A percentile compares a stretch with the other conserved stretches of the same genome.
Conservation (phyloP, 2,113 vertebrate genomes). For the Eidolon helvum region DNA sequence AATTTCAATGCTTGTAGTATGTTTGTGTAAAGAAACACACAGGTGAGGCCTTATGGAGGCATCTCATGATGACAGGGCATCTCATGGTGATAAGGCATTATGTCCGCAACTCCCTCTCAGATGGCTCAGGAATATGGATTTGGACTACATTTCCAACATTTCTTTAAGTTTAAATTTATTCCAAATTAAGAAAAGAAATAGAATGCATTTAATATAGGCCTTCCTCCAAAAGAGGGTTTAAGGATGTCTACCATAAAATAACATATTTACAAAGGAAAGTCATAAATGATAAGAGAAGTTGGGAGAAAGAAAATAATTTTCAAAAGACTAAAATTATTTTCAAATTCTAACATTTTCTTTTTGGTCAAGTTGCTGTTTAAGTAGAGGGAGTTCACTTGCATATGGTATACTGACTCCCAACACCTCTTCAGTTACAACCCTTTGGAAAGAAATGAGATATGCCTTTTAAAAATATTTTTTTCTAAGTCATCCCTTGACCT, state of each 20-base stretch:
- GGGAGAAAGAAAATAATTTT: not conserved
- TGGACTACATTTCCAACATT: not conserved
- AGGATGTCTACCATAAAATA: not conserved
- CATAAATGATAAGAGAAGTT: not conserved
- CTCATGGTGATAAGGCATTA: not conserved
- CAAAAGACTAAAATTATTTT: not conserved
- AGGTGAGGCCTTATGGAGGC: not conserved
- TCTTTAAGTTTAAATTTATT: not conserved
- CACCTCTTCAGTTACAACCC: not conserved
- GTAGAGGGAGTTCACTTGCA: not conserved
- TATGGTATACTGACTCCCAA: not conserved
- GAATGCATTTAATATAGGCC: not conserved
- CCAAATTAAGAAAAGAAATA: not conserved
- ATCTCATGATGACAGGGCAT: rapidly evolving
- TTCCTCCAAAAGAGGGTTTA: not conserved
- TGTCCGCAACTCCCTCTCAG: not conserved
- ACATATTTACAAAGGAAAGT: not conserved
- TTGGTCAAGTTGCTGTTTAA: not conserved
- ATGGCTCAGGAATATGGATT: not conserved
- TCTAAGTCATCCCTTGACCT: not conserved
- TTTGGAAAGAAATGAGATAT: not conserved
- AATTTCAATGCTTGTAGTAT: not conserved
- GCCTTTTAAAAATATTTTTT: not conserved
- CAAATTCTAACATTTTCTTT: not conserved
- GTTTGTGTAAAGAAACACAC: not conserved